Base-by-base conservation (phyloP, 2,797 vertebrate species). In the Arrhamphus sclerolepis region DNA sequence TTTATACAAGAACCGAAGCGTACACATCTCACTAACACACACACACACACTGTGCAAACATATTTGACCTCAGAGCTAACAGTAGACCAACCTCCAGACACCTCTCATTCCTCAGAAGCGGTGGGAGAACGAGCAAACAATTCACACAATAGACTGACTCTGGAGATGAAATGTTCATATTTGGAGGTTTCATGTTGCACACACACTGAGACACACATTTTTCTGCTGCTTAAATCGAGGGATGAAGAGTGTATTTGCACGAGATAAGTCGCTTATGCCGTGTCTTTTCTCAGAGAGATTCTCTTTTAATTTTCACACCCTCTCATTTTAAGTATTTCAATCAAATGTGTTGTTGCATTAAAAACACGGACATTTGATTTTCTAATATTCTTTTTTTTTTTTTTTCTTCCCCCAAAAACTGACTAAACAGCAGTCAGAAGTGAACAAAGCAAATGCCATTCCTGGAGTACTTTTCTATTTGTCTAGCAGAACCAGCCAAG, bases 41-140 rank as follows among this genome's bases (percentile, higher is more conserved):
- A 82, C 54, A 59, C 34, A 26, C 52, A 26, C 52, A 58, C 52
- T 75, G 48, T 60, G 82, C 82, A 91, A 90, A 90, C 85, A 91
- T 22, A 21, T 70, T 41, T 66, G 76, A 85, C 84, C 81, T 67
- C 69, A 56, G 68, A 80, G 88, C 85, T 83, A 84, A 88, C 80
- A 90, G 85, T 38, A 62, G 72, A 62, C 53, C 58, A 70, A 77
- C 71, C 75, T 81, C 70, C 46, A 82, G 71, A 86, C 79, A 78
- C 77, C 73, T 67, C 74, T 73, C 71, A 59, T 75, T 63, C 69
- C 81, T 86, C 70, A 62, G 62, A 58, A 28, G 71, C 53, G 55
- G n/a, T 1, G 69, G 68, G 40, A 22, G 53, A 46, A 75, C 73
- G 29, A 79, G 73, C 84, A 91, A 91, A 92, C 81, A 67, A 48